These are phyloP conservation scores for Orchesella flavescens DNA, from an alignment of 2,888 invertebrate genomes.

Conservation along the genomic window DNA sequence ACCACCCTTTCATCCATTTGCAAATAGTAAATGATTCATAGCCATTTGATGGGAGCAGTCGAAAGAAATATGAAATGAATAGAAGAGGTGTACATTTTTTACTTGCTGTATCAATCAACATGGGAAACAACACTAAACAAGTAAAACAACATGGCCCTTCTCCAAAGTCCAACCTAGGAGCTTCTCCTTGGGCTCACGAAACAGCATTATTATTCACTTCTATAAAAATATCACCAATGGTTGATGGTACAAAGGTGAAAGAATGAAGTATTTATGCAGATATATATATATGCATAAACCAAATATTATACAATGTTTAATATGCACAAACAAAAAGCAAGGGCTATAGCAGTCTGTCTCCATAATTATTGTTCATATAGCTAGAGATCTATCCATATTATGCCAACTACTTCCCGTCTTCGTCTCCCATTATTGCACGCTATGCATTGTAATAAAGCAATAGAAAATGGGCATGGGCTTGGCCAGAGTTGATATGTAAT, in stretches of 20 bases:
- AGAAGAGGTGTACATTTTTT: constrained; percentile 48
- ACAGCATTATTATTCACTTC: neutral
- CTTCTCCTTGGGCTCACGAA: neutral
- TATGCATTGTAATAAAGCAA: constrained; percentile 28
- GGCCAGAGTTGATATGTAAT: constrained; percentile 14
- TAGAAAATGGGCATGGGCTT: constrained; percentile 52
- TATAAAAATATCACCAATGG: neutral
- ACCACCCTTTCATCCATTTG: constrained; percentile 51
- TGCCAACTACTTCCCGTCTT: constrained; percentile 58
- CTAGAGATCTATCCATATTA: constrained; percentile 30
- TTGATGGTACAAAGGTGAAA: neutral
- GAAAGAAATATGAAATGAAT: constrained; percentile 42
- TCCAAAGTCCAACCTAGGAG: neutral
- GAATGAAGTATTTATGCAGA: too few species aligned
- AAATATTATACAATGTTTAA: neutral
- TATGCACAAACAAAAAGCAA: neutral
- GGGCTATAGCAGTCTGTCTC: neutral
- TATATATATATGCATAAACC: neutral
- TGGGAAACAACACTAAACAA: constrained; percentile 21
- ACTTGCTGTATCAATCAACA: constrained; percentile 49
- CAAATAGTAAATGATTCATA: constrained; percentile 44
- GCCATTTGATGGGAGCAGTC: constrained; percentile 23
- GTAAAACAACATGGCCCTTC: neutral
- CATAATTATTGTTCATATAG: constrained; percentile 27
- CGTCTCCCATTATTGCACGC: constrained; percentile 55